Base-by-base conservation (phyloP, 2,113 vertebrate species). In the Dipodomys spectabilis region DNA sequence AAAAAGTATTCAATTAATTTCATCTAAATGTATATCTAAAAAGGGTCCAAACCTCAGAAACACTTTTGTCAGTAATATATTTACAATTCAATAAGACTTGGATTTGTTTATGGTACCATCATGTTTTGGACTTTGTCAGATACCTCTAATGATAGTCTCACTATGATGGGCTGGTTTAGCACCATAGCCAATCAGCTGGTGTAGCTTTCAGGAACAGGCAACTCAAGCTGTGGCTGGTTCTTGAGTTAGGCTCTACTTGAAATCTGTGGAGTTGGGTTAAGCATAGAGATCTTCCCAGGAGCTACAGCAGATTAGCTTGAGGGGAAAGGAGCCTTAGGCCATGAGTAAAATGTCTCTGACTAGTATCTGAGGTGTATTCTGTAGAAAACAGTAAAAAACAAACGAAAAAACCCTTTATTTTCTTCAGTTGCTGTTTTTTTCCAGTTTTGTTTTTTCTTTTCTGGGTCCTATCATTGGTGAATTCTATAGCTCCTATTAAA, bases 341-440 rank as follows among this genome's bases (percentile, higher is more conserved):
- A 94, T 39, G 82, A 93, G 74, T 88, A 91, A 97, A 95, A 91
- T 91, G n/a, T 62, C 79, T 92, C 94, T 97, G 95, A 95, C 92
- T 92, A 64, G 32, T 95, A 94, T 93, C 95, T 95, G 75, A 88
- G 91, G 45, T 62, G n/a, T 86, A 94, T 72, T 95, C 68, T 91
- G 82, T 77, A 91, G 93, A 91, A 95, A 95, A 74, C 0, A 88
- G 84, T 20, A 75, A 86, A 95, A 95, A 39, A 39, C 39, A 39
- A 39, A 6, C 39, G 84, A 53, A 53, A 53, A 53, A 53, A 53
- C 1, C 39, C 68, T 32, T 88, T 95, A 96, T 83, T 71, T 68
- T 82, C 84, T 95, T 0, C 27, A 94, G 91, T 88, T 96, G 90
- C 82, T 95, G 69, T 72, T 77, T 20, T 78, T 62, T 67, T 91